Percentiles rank a stretch among this genome's conserved stretches.
These are phyloP conservation scores for Drosophila lacteicornis DNA, from an alignment of 1,140 invertebrate genomes.

Conservation along the genomic window DNA sequence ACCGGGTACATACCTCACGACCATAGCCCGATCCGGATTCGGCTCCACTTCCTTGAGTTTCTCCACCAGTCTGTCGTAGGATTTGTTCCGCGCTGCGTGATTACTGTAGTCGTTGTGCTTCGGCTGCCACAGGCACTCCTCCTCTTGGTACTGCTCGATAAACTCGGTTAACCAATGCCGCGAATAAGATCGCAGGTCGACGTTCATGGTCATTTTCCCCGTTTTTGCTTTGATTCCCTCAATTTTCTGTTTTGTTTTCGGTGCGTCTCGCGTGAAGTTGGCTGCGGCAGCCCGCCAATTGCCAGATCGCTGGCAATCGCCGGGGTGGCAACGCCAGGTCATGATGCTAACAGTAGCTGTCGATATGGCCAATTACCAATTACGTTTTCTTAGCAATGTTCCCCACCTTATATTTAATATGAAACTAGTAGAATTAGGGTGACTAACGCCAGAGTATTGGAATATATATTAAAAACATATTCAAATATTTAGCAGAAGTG, in stretches of 20 bases:
- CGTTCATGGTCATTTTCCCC: conserved; percentile 57
- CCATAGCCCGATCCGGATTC: conserved; percentile 81
- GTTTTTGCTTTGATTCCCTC: conserved; percentile 39
- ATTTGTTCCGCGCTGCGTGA: conserved; percentile 72
- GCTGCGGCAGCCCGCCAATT: conserved; percentile 33
- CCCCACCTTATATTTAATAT: too few species aligned
- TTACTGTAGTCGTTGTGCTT: conserved; percentile 84
- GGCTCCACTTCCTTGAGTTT: conserved; percentile 83
- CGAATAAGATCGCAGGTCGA: conserved; percentile 78
- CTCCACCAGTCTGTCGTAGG: conserved; percentile 80
- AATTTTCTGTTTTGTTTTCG: conserved; percentile 68
- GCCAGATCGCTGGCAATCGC: conserved; percentile 4
- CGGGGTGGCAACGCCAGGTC: conserved; percentile 6
- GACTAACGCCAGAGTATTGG: too few species aligned
- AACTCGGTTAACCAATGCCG: conserved; percentile 83
- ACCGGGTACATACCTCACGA: conserved; percentile 48
- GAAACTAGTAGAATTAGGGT: too few species aligned
- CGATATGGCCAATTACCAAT: not conserved
- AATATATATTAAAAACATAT: too few species aligned
- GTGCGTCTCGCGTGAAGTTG: conserved; percentile 70
- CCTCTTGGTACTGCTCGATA: conserved; percentile 81
- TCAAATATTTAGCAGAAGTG: too few species aligned
- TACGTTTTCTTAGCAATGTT: too few species aligned
- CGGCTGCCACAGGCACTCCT: conserved; percentile 84
- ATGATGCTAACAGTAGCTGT: not conserved